These are phyloP conservation scores for Jacana jacana DNA, from an alignment of 2,113 vertebrate genomes.

Conservation along the genomic window DNA sequence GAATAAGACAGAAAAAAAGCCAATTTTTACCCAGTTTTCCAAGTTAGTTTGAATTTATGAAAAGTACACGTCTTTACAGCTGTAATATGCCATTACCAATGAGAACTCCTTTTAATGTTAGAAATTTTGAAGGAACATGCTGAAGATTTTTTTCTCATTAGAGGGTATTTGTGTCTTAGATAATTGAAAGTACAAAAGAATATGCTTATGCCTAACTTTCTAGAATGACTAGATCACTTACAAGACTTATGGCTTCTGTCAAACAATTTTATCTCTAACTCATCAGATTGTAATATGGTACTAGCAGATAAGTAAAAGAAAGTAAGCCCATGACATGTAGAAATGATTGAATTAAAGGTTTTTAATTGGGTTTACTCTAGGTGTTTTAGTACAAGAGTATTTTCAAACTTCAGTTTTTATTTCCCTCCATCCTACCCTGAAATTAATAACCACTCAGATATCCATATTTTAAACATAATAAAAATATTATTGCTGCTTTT, in stretches of 20 bases:
- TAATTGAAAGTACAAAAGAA: not conserved
- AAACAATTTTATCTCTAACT: not conserved
- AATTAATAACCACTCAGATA: not conserved
- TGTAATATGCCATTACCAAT: not conserved
- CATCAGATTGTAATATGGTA: not conserved
- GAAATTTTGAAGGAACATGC: not conserved
- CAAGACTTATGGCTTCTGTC: not conserved
- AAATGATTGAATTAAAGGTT: not conserved
- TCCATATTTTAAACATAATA: not conserved
- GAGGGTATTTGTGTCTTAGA: not conserved
- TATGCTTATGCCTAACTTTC: not conserved
- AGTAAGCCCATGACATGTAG: not conserved
- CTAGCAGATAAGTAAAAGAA: not conserved
- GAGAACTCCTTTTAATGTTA: not conserved
- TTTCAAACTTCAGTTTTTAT: not conserved
- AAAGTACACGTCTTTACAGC: not conserved
- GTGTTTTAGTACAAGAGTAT: not conserved
- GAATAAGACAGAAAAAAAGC: not conserved
- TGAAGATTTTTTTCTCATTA: not conserved
- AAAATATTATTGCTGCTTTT: not conserved
- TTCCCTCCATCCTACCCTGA: not conserved
- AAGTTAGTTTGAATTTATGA: not conserved
- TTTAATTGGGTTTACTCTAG: not conserved
- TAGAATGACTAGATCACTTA: not conserved
- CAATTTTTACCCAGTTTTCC: not conserved